These are phyloP conservation scores for Heliocidaris tuberculata DNA, from an alignment of 35 echinoderm and acorn worm genomes.

Conservation along the genomic window DNA sequence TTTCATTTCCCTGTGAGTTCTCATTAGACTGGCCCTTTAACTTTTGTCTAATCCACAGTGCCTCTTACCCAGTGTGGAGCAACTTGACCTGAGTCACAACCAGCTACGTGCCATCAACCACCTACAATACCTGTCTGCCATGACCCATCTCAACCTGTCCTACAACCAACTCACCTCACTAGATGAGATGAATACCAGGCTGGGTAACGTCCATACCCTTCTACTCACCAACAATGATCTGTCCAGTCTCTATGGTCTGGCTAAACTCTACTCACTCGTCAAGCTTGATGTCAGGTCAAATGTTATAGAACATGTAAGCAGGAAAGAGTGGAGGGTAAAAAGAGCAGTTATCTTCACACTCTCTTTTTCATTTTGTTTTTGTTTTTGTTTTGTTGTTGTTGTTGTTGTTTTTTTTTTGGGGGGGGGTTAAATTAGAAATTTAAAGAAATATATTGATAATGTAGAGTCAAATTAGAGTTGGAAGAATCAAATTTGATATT, in stretches of 20 bases:
- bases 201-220: conserved; percentile 86
- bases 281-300: conserved; percentile 88
- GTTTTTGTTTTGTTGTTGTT: too few relatives aligned
- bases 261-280: conserved; percentile 90
- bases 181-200: conserved; percentile 70
- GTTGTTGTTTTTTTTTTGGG: too few relatives aligned
- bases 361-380: too few relatives aligned
- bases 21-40: too few relatives aligned
- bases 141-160: conserved; percentile 84
- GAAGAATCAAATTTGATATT: too few relatives aligned
- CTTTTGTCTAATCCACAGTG: conserved; percentile 46
- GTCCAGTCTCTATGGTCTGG: conserved; percentile 63
- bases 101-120: conserved; percentile 64
- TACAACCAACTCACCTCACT: conserved; percentile 71
- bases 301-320: conserved; percentile 79
- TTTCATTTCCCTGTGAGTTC: too few relatives aligned
- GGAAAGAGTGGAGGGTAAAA: not conserved
- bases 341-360: too few relatives aligned
- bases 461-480: too few relatives aligned
- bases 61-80: conserved; percentile 74
- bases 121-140: conserved; percentile 67
- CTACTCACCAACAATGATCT: conserved; percentile 78
- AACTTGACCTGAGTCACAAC: conserved; percentile 82
- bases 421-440: too few relatives aligned
- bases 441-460: too few relatives aligned